Conservation (phyloP, 1,140 invertebrate genomes). For the Copidosoma floridanum region DNA sequence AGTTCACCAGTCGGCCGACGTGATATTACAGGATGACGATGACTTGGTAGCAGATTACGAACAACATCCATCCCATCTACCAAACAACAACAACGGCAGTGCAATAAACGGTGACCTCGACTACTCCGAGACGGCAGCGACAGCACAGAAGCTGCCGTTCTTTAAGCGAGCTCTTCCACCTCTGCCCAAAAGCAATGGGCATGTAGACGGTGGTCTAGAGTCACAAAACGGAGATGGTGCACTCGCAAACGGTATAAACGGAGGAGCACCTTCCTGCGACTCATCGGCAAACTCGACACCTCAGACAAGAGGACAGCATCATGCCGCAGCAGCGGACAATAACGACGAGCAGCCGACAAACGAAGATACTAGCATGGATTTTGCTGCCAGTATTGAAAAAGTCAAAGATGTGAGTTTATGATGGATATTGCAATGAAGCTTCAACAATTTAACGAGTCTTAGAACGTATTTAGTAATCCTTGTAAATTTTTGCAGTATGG, state of each 20-base stretch:
- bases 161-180: conserved; percentile 77
- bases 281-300: conserved; percentile 41
- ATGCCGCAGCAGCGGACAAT: conserved; percentile 17
- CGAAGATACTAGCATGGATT: conserved; percentile 68
- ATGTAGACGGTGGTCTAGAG: conserved; percentile 38
- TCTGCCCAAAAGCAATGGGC: conserved; percentile 63
- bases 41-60: conserved; percentile 43
- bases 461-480: not conserved
- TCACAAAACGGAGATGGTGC: conserved; percentile 42
- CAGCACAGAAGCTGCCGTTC: conserved; percentile 55
- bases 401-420: conserved; percentile 82
- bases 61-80: conserved; percentile 41
- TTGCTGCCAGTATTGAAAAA: conserved; percentile 88
- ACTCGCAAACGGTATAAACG: conserved; percentile 32
- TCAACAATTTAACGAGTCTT: not conserved
- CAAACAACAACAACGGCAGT: conserved; percentile 14
- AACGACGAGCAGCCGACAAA: conserved; percentile 54
- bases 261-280: conserved; percentile 41
- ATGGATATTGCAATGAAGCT: conserved; percentile 9
- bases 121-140: conserved; percentile 17
- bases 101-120: conserved; percentile 11
- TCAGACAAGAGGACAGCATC: conserved; percentile 31
- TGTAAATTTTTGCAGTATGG: conserved; percentile 72
- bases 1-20: conserved; percentile 43
- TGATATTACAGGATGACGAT: conserved; percentile 56